Conservation (phyloP, 1,140 invertebrate genomes). For the Drosophila nebulosa region DNA sequence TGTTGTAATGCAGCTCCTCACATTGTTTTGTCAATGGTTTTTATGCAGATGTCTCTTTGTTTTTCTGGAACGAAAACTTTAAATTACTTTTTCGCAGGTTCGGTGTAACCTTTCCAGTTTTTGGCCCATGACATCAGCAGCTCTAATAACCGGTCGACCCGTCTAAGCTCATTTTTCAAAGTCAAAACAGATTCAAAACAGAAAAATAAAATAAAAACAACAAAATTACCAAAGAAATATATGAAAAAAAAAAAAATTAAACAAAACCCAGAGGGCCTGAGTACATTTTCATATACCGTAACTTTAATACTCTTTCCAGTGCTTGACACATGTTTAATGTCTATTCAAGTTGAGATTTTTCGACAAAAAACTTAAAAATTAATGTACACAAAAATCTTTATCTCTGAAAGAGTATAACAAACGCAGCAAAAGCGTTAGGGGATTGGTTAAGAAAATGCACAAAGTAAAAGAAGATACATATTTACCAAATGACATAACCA, state of each 20-base stretch:
- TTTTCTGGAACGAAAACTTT: conserved; percentile 32
- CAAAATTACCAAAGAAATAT: conserved; percentile 43
- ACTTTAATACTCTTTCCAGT: not conserved
- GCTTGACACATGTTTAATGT: not conserved
- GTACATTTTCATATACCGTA: not conserved
- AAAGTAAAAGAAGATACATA: conserved; percentile 45
- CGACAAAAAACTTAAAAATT: too few species aligned
- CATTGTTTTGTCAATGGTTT: conserved; percentile 68
- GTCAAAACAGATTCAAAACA: conserved; percentile 23
- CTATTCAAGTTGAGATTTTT: too few species aligned
- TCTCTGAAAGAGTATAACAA: not conserved
- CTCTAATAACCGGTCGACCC: conserved; percentile 69
- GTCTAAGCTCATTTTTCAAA: conserved; percentile 66
- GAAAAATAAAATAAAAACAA: conserved; percentile 19
- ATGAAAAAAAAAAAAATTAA: conserved; percentile 30
- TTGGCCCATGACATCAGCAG: conserved; percentile 69
- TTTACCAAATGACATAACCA: conserved; percentile 61
- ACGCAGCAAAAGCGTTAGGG: not conserved
- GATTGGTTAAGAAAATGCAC: conserved; percentile 3
- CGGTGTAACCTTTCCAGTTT: conserved; percentile 30
- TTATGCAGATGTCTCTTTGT: conserved; percentile 46
- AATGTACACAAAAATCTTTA: not conserved
- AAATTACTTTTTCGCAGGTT: conserved; percentile 27
- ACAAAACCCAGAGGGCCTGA: conserved; percentile 12
- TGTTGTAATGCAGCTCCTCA: conserved; percentile 36